phyloP scores from a whole-genome alignment of 1,140 invertebrate species.

The Drosophila pectinifera region DNA sequence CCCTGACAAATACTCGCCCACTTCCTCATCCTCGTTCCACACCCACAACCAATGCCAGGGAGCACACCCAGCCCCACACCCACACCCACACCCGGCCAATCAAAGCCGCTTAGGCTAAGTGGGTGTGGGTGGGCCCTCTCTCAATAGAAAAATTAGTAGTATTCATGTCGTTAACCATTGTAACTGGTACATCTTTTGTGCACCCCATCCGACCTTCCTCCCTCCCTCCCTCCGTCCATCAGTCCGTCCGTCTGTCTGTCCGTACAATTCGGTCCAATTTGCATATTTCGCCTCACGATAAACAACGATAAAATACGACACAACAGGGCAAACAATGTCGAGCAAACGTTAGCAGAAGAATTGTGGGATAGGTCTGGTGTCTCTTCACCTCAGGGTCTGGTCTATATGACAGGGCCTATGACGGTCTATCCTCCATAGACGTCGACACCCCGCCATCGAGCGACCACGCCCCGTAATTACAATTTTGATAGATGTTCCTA shows the following conservation, averaged over 20 bases:
- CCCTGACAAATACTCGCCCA: neutral
- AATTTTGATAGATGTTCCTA: conserved; percentile 36
- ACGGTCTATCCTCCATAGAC: no score
- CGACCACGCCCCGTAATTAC: conserved; percentile 24
- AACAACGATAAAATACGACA: conserved; percentile 37
- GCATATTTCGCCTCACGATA: conserved; percentile 53
- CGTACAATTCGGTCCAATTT: conserved; percentile 30
- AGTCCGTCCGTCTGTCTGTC: no score
- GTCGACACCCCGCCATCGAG: conserved; percentile 6
- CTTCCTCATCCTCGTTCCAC: neutral
- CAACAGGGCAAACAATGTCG: conserved; percentile 8
- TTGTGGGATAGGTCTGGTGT: conserved; percentile 7
- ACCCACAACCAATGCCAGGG: neutral
- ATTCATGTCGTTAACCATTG: conserved; percentile 82
- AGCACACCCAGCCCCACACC: neutral
- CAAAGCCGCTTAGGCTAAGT: conserved; percentile 18
- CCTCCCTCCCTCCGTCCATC: neutral
- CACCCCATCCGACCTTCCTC: no score
- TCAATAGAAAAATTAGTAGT: conserved; percentile 73
- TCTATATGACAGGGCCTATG: neutral
- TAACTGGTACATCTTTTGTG: conserved; percentile 73
- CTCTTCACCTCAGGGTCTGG: conserved; percentile 1
- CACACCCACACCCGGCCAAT: conserved; percentile 13
- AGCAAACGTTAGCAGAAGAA: conserved; percentile 18
- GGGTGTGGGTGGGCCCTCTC: conserved; percentile 16